Conservation (phyloP, 2,113 vertebrate species). For the Chionis minor region DNA sequence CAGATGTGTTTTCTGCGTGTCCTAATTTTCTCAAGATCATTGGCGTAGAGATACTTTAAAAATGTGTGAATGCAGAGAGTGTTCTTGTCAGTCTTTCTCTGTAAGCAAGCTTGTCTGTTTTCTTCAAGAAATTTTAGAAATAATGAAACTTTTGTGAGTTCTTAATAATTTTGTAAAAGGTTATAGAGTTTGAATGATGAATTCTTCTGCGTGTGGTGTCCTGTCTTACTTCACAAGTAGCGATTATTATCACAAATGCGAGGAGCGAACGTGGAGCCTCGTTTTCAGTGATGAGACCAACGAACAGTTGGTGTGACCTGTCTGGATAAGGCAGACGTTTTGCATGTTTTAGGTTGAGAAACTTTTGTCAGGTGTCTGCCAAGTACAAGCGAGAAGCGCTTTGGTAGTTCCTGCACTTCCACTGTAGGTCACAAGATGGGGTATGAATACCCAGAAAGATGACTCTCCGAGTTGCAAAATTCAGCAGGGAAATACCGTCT, state of each 20-base stretch:
- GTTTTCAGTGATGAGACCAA: background rate
- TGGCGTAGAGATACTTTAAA: background rate
- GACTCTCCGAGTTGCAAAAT: accelerated
- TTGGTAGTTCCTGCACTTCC: background rate
- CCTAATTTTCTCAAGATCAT: background rate
- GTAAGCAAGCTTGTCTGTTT: background rate
- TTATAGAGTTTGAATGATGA: background rate
- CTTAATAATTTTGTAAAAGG: background rate
- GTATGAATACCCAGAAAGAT: background rate
- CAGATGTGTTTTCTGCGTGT: background rate
- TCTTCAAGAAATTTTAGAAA: background rate
- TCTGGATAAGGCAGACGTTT: background rate
- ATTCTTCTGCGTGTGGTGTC: background rate
- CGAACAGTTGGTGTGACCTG: background rate
- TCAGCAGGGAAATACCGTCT: background rate
- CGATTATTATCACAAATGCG: background rate
- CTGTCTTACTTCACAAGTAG: background rate
- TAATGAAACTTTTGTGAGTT: background rate
- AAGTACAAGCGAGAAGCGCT: accelerated
- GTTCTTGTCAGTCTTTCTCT: background rate
- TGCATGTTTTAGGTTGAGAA: background rate
- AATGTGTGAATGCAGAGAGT: background rate
- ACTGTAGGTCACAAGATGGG: background rate
- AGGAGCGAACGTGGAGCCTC: background rate
- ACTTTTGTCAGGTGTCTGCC: background rate